Evolutionary conservation across 2,888 invertebrate species (phyloP).

Genomic region (Nomada flava): DNA sequence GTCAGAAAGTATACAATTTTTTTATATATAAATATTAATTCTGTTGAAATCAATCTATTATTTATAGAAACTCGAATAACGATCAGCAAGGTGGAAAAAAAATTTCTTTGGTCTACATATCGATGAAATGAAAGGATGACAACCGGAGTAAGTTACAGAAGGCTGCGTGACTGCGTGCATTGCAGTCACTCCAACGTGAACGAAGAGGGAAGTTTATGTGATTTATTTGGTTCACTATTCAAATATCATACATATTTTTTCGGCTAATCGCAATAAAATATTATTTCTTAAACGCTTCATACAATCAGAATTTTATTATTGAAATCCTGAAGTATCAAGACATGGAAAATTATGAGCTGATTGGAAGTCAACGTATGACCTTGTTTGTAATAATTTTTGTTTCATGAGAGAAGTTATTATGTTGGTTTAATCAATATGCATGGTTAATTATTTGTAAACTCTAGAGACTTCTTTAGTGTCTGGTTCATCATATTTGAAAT

Average conservation of each 20-base stretch:
- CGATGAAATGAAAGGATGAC: slow-evolving; percentile 23
- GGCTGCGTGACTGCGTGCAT: slow-evolving; percentile 54
- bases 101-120: neutral
- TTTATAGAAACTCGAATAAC: neutral
- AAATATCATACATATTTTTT: neutral
- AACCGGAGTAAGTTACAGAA: slow-evolving; percentile 40
- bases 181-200: slow-evolving; percentile 50
- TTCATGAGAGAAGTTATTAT: neutral
- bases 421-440: neutral
- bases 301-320: neutral
- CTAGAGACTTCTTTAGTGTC: neutral
- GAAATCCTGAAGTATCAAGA: neutral
- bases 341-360: neutral
- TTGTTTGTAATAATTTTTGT: neutral
- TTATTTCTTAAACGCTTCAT: neutral
- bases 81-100: neutral
- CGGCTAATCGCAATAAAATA: neutral
- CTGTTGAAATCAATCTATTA: neutral
- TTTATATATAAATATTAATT: too few relatives aligned
- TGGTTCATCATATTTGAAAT: slow-evolving; percentile 1
- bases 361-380: neutral
- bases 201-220: slow-evolving; percentile 22
- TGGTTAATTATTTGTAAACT: neutral
- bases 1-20: too few relatives aligned
- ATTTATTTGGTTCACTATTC: slow-evolving; percentile 11